phyloP scores from a whole-genome alignment of 53 echinoderm and acorn worm genomes.

The Pentamera pediparva region DNA sequence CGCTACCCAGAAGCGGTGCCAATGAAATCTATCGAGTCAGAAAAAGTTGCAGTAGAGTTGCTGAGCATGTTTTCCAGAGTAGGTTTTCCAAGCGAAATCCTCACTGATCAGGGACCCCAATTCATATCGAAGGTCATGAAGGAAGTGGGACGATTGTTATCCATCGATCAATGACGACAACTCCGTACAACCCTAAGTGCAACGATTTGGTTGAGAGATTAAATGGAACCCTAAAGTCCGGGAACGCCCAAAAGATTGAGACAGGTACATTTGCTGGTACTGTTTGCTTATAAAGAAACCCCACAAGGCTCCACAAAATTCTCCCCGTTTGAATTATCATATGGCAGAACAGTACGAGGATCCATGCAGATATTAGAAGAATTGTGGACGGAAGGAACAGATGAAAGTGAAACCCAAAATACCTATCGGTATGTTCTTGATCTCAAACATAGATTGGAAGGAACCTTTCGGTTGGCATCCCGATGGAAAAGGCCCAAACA shows the following conservation, averaged over 20 bases:
- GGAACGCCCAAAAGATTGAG: constrained; percentile 46
- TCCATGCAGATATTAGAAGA: constrained; percentile 38
- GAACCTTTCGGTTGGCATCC: constrained; percentile 43
- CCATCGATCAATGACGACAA: constrained; percentile 10
- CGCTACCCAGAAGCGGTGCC: constrained; percentile 38
- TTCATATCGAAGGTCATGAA: constrained; percentile 28
- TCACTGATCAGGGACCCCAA: constrained; percentile 32
- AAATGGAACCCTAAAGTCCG: constrained; percentile 22
- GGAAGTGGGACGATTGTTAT: constrained; percentile 30
- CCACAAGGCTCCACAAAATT: too few species aligned
- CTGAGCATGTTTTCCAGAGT: constrained; percentile 23
- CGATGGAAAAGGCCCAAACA: constrained; percentile 2
- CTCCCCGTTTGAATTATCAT: constrained; percentile 41
- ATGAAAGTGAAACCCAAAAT: background rate
- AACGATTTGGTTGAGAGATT: constrained; percentile 45
- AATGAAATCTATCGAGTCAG: constrained; percentile 29
- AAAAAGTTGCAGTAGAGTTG: constrained; percentile 28
- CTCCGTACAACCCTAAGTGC: constrained; percentile 42
- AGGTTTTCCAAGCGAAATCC: constrained; percentile 26
- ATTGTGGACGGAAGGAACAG: constrained; percentile 9
- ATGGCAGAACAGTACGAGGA: constrained; percentile 44
- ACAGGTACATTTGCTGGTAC: constrained; percentile 32
- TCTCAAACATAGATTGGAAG: constrained; percentile 29
- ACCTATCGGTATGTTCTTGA: constrained; percentile 50
- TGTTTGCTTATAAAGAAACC: constrained; percentile 39